phyloP scores from a whole-genome alignment of 2,797 vertebrate species.

The Anas bernieri region DNA sequence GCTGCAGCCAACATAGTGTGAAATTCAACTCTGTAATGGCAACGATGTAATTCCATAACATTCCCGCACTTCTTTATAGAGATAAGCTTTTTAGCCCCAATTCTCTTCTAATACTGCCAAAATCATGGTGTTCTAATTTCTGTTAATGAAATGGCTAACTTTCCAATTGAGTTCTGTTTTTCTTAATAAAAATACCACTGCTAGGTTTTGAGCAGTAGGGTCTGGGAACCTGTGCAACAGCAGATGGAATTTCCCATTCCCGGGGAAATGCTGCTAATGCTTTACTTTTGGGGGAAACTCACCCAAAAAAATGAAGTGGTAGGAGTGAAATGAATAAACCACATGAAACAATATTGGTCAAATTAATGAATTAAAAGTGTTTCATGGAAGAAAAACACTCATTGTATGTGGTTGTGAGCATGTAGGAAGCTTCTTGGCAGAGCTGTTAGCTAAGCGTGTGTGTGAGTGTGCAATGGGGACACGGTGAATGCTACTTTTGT shows the following conservation, averaged over 20 bases:
- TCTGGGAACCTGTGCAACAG: neutral
- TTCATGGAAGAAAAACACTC: neutral
- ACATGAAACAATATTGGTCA: neutral
- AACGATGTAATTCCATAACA: neutral
- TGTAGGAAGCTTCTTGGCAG: neutral
- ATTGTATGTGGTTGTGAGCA: neutral
- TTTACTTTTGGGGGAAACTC: neutral
- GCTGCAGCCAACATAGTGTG: neutral
- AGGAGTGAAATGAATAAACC: neutral
- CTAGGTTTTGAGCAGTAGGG: neutral
- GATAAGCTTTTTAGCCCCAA: neutral
- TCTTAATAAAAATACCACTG: neutral
- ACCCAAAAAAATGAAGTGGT: rapidly evolving
- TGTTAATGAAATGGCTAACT: neutral
- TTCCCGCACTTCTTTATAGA: neutral
- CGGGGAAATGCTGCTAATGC: neutral
- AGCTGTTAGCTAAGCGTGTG: neutral
- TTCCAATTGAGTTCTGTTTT: neutral
- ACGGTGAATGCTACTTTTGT: neutral
- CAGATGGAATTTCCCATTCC: neutral
- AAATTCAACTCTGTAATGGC: neutral
- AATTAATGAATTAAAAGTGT: neutral
- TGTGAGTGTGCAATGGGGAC: neutral
- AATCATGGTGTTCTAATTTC: neutral
- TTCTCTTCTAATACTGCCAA: neutral